Conservation (phyloP, 2,113 vertebrate species). For the Pycnonotus jocosus region DNA sequence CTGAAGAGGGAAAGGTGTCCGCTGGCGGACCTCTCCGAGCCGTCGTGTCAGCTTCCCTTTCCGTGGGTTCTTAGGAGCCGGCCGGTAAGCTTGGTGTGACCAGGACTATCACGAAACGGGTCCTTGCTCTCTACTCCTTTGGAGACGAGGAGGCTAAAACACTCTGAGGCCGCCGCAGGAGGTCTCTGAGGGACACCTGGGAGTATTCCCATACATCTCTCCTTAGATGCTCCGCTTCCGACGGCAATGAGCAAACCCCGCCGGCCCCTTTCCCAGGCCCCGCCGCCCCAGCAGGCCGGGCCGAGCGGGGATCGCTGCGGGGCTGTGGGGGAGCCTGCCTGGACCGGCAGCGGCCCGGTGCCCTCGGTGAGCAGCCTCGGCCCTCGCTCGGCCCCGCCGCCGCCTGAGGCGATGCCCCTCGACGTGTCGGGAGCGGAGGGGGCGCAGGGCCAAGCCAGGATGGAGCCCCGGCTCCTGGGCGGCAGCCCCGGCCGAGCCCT, state of each 20-base stretch:
- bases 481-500: not conserved
- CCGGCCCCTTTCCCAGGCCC: too few relatives aligned
- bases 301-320: not conserved
- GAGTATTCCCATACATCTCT: accelerated
- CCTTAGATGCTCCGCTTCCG: not conserved
- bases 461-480: not conserved
- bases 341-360: not conserved
- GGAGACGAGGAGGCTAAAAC: not conserved
- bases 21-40: not conserved
- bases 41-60: not conserved
- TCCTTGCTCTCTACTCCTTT: not conserved
- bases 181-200: not conserved
- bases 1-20: not conserved
- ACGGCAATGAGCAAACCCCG: not conserved
- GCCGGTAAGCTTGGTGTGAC: not conserved
- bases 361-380: not conserved
- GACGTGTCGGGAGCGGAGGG: not conserved
- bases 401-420: not conserved
- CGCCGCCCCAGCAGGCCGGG: not conserved
- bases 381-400: not conserved
- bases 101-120: not conserved
- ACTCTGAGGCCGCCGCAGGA: too few relatives aligned
- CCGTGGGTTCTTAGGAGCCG: not conserved
- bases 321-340: too few relatives aligned
- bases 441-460: not conserved